Evolutionary conservation across 2,888 invertebrate genomes (phyloP), one percentile per base, ranked within the genome.

Genomic region (Patella ulyssiponensis): DNA sequence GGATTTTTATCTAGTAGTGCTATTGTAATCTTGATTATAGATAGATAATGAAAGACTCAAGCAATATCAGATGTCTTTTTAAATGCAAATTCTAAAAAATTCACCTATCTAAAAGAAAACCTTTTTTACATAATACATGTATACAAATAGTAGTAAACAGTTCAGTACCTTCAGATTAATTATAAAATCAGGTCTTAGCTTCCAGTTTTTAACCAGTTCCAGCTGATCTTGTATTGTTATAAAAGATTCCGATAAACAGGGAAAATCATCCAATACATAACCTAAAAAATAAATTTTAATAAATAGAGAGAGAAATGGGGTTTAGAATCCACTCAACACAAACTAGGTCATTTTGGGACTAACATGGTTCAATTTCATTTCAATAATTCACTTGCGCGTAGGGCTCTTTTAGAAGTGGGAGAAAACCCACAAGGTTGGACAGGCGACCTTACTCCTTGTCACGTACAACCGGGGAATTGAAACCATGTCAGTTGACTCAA

Each of bases 191-290:
- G 92, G 92, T 73, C 88, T 89, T 4, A 92, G 79, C 83, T 89
- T 90, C 90, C 90, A 91, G 81, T 89, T 91, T 79, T 89, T 90
- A 14, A 92, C 84, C 54, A 91, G 81, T 78, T 91, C 91, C 33
- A 92, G 80, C 78, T 92, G 92, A 78, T 92, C 90, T 76, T 86
- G 83, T 14, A 91, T 87, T 20, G 86, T 86, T 81, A 91, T 84
- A 64, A 83, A 85, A 14, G 88, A 89, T 80, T 91, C 91, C 54
- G 86, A 86, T 64, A 90, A 79, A 71, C 88, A 88, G 9, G 92
- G 92, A 80, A 90, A 90, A 69, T 89, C 92, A 86, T 92, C 92
- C 77, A 92, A 77, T 27, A 92, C 86, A 83, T 92, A 92, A 20
- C 91, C 91, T 91, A 77, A 9, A 78, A 58, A 54, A 58, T 69